These are phyloP conservation scores for Byasa hedistus DNA, from an alignment of 2,888 invertebrate species.

Conservation along the genomic window DNA sequence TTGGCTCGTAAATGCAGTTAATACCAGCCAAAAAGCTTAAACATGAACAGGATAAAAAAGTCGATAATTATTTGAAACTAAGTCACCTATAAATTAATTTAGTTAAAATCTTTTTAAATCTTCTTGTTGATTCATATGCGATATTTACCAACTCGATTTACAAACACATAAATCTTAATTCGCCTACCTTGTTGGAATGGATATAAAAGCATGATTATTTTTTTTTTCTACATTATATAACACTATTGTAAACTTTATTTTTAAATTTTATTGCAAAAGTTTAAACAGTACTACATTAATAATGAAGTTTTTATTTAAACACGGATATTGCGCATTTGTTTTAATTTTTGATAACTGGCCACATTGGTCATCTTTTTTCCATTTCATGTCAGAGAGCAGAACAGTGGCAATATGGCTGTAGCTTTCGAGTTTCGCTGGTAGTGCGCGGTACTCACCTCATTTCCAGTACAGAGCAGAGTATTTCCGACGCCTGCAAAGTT, in stretches of 20 bases:
- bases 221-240: not conserved
- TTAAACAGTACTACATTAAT: not conserved
- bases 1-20: too few species aligned
- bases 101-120: too few species aligned
- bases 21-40: too few species aligned
- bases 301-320: constrained; percentile 9
- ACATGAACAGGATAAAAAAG: too few species aligned
- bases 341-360: constrained; percentile 38
- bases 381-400: constrained; percentile 38
- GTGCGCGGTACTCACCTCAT: constrained; percentile 74
- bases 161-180: too few species aligned
- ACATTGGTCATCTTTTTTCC: constrained; percentile 39
- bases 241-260: not conserved
- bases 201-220: too few species aligned
- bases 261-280: not conserved
- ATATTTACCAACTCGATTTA: too few species aligned
- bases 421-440: constrained; percentile 76
- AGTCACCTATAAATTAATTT: too few species aligned
- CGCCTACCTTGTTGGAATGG: too few species aligned
- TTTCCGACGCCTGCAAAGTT: constrained; percentile 73
- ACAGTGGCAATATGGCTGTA: constrained; percentile 78
- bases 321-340: constrained; percentile 41
- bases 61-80: too few species aligned
- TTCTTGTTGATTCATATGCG: too few species aligned
- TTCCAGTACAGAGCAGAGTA: constrained; percentile 67